Percentiles rank a stretch among this genome's conserved stretches.
Evolutionary conservation across 2,113 vertebrate species (phyloP).

Genomic region (Burhinus bistriatus): DNA sequence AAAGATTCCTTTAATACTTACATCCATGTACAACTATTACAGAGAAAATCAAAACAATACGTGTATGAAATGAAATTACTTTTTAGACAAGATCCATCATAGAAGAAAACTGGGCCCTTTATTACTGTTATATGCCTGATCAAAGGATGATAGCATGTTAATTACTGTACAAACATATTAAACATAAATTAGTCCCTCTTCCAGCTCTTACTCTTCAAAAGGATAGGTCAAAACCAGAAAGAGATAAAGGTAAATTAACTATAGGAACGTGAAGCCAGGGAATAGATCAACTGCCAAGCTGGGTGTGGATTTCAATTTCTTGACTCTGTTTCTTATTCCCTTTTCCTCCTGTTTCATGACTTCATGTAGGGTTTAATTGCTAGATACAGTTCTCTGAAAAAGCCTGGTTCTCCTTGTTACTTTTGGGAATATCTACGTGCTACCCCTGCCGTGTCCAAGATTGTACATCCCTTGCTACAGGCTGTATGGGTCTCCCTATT

Average conservation of each 20-base stretch:
- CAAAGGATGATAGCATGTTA: not conserved
- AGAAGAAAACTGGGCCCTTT: not conserved
- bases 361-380: not conserved
- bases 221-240: not conserved
- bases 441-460: not conserved
- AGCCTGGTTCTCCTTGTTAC: not conserved
- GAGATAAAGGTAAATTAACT: not conserved
- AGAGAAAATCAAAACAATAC: not conserved
- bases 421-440: not conserved
- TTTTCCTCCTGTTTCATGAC: not conserved
- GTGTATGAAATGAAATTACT: not conserved
- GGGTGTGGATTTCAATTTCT: not conserved
- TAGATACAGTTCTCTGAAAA: not conserved
- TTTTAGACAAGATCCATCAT: not conserved
- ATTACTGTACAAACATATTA: not conserved
- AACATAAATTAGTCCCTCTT: not conserved
- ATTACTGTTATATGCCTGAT: not conserved
- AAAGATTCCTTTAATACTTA: not conserved
- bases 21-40: accelerated
- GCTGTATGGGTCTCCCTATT: not conserved
- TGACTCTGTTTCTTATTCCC: not conserved
- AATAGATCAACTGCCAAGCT: not conserved
- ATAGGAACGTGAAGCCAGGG: not conserved
- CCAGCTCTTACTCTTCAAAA: not conserved
- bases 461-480: not conserved